Conservation (phyloP, 2,113 vertebrate species). For the Diphyllodes magnificus region DNA sequence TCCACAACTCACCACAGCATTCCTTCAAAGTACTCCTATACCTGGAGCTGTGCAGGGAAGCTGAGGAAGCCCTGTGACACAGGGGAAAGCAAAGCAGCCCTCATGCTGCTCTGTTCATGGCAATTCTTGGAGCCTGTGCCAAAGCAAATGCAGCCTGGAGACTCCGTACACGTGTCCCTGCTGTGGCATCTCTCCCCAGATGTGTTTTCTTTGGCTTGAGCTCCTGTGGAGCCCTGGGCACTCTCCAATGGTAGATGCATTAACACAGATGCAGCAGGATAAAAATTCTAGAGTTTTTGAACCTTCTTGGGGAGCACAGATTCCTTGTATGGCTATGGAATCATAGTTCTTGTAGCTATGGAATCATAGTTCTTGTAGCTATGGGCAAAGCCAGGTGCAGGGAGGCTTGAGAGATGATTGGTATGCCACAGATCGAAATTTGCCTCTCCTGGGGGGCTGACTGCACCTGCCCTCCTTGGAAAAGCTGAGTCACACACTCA, state of each 20-base stretch:
- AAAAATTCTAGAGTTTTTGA: not conserved
- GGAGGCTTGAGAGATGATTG: not conserved
- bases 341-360: not conserved
- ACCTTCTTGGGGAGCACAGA: not conserved
- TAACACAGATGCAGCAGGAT: not conserved
- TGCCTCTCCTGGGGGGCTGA: not conserved
- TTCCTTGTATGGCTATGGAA: not conserved
- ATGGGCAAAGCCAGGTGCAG: not conserved
- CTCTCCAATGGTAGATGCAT: not conserved
- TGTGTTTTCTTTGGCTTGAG: constrained; percentile 14
- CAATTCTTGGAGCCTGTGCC: not conserved
- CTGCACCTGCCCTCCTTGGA: not conserved
- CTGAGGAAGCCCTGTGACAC: not conserved
- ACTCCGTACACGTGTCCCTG: not conserved
- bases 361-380: not conserved
- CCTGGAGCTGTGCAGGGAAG: not conserved
- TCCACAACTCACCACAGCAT: fast-evolving
- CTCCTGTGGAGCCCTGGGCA: not conserved
- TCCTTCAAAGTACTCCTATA: not conserved
- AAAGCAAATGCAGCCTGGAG: constrained; percentile 31
- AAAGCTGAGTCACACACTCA: not conserved
- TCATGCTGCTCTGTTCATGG: not conserved
- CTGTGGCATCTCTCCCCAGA: constrained; percentile 16
- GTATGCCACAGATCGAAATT: not conserved
- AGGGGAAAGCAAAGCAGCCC: not conserved